These are phyloP conservation scores for Silurus asotus DNA, from an alignment of 2,113 vertebrate genomes.

Conservation along the genomic window DNA sequence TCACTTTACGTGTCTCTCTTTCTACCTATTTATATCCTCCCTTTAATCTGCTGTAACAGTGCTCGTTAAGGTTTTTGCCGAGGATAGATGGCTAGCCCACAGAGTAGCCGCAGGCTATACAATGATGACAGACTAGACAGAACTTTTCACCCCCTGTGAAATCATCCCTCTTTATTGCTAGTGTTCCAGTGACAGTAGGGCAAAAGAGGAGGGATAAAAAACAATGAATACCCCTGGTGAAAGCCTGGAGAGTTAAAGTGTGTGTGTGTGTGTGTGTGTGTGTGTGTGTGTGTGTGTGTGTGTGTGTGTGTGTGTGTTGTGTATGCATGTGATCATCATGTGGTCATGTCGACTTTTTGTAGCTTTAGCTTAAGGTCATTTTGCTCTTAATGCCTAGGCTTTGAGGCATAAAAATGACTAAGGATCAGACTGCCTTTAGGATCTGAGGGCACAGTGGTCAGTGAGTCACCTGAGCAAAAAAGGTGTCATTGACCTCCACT, in stretches of 20 bases:
- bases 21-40: conserved; percentile 3
- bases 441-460: conserved; percentile 17
- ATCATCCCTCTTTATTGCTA: conserved; percentile 50
- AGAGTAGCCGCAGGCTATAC: conserved; percentile 33
- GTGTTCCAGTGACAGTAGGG: conserved; percentile 24
- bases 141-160: conserved; percentile 31
- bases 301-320: neutral
- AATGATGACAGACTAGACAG: conserved; percentile 45
- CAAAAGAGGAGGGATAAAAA: conserved; percentile 40
- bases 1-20: neutral
- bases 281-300: conserved; percentile 19
- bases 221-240: conserved; percentile 28
- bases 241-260: conserved; percentile 15
- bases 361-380: conserved; percentile 2
- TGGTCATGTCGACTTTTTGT: conserved; percentile 1
- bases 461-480: neutral
- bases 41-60: conserved; percentile 27
- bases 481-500: conserved; percentile 7
- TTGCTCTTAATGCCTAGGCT: conserved; percentile 9
- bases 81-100: conserved; percentile 18
- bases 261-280: neutral
- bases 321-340: neutral
- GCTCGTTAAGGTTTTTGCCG: conserved; percentile 8
- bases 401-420: conserved; percentile 24
- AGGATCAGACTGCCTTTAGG: conserved; percentile 15